Evolutionary conservation across 2,113 vertebrate genomes (phyloP).

Genomic region (Crotalus tigris): DNA sequence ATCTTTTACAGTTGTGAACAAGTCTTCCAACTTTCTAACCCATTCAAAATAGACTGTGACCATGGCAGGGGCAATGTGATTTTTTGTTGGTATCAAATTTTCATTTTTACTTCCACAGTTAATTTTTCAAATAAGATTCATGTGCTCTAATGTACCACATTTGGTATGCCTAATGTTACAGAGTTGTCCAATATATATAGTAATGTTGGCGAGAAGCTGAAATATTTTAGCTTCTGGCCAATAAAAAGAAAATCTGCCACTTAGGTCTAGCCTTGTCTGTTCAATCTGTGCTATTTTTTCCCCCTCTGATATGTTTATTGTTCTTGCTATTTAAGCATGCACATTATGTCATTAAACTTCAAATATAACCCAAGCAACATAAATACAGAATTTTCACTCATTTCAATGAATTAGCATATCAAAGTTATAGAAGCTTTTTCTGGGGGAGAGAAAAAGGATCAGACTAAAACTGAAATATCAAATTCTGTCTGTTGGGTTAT

Average conservation of each 20-base stretch:
- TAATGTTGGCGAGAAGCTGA: background rate
- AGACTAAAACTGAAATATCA: background rate
- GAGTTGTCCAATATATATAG: constrained; percentile 50
- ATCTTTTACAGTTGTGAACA: constrained; percentile 64
- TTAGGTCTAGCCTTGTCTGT: constrained; percentile 39
- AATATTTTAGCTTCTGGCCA: constrained; percentile 50
- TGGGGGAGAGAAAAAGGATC: background rate
- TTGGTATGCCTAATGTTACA: constrained; percentile 50
- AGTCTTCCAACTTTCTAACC: constrained; percentile 62
- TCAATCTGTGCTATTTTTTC: constrained; percentile 49
- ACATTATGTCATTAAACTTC: background rate
- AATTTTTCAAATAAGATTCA: constrained; percentile 57
- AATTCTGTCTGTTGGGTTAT: background rate
- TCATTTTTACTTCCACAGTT: constrained; percentile 53
- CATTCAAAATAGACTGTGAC: constrained; percentile 67
- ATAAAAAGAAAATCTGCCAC: constrained; percentile 57
- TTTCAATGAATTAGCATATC: constrained; percentile 19
- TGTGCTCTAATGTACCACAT: constrained; percentile 61
- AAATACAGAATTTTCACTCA: background rate
- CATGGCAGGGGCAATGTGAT: constrained; percentile 33
- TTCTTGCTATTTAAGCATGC: constrained; percentile 32
- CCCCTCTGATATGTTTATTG: constrained; percentile 39
- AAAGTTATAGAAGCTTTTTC: background rate
- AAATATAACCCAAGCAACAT: background rate
- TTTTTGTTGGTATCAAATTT: constrained; percentile 20